These are phyloP conservation scores for Lingula anatina DNA, from an alignment of 2,888 invertebrate genomes.

Conservation along the genomic window DNA sequence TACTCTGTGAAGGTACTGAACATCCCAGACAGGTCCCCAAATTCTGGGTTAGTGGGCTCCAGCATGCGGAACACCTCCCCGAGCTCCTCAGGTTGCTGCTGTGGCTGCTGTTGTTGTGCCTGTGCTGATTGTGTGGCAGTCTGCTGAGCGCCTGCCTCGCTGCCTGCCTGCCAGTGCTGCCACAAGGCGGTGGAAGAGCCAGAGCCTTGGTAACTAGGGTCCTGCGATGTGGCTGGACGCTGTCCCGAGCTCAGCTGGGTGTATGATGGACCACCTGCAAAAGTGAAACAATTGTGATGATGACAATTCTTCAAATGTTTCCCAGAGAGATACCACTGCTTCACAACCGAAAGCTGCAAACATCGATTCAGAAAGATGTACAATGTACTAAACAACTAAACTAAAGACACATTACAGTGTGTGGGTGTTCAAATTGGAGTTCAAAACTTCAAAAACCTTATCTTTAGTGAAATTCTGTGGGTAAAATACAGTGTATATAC, in stretches of 20 bases:
- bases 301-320: not conserved
- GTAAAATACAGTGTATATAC: no score
- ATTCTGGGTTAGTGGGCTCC: constrained; percentile 38
- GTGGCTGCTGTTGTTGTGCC: constrained; percentile 21
- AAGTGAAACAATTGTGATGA: not conserved
- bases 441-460: no score
- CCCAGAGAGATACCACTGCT: no score
- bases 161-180: constrained; percentile 30
- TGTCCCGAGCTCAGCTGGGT: constrained; percentile 67
- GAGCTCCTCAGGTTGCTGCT: constrained; percentile 35
- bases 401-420: no score
- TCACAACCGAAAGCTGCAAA: not conserved
- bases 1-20: constrained; percentile 43
- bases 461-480: no score
- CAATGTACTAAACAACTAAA: no score
- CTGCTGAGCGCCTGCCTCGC: constrained; percentile 19
- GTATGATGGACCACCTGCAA: constrained; percentile 72
- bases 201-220: constrained; percentile 8
- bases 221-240: constrained; percentile 4
- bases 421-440: no score
- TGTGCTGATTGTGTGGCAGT: constrained; percentile 11
- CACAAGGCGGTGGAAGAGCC: constrained; percentile 13
- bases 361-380: not conserved
- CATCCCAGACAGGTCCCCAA: constrained; percentile 43
- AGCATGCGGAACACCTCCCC: constrained; percentile 47